Conservation (phyloP, 2,888 invertebrate species). For the Megalurothrips usitatus region DNA sequence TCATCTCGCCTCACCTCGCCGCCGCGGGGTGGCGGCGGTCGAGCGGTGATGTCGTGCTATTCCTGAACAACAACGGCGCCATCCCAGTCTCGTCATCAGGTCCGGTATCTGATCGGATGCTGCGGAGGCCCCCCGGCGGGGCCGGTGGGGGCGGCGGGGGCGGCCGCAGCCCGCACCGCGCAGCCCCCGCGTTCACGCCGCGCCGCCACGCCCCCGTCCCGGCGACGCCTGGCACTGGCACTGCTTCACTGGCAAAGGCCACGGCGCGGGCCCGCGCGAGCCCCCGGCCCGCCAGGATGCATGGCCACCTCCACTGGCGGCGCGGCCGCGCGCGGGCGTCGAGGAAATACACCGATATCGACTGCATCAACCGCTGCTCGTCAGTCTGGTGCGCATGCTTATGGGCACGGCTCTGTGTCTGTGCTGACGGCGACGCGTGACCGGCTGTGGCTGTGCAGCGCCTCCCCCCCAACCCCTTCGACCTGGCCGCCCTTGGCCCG, state of each 20-base stretch:
- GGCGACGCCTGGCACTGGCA: neutral
- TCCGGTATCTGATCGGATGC: neutral
- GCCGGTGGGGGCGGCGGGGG: neutral
- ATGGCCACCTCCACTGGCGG: neutral
- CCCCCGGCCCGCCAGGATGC: neutral
- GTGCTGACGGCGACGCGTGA: conserved; percentile 1
- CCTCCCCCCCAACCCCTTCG: neutral
- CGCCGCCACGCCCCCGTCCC: no score
- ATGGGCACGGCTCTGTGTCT: no score
- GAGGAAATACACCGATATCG: no score
- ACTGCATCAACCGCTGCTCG: neutral
- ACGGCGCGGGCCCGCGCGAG: neutral
- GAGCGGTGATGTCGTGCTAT: neutral
- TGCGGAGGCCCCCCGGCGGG: neutral
- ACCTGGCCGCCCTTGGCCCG: neutral
- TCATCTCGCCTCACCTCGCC: no score
- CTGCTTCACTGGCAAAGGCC: neutral
- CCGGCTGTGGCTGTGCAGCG: neutral
- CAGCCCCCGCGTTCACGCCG: no score
- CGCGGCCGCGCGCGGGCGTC: no score
- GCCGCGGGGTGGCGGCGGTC: neutral
- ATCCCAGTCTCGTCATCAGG: neutral
- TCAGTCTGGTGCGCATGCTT: neutral
- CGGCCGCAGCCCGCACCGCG: no score
- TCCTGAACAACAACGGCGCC: conserved; percentile 3